These are phyloP conservation scores for Frankliniella intonsa DNA, from an alignment of 2,888 invertebrate genomes.

Conservation along the genomic window DNA sequence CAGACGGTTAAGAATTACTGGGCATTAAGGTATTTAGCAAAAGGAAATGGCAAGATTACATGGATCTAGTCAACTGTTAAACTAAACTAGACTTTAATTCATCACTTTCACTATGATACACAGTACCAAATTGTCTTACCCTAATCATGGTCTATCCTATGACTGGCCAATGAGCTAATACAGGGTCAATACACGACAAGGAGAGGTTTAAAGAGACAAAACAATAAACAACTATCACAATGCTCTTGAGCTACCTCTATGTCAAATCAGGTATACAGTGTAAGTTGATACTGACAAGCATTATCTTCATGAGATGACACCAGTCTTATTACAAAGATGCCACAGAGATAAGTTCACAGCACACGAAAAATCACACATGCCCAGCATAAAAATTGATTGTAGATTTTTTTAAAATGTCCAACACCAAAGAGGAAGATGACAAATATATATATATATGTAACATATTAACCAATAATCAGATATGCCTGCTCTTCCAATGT, in stretches of 20 bases:
- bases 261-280: background rate
- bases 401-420: background rate
- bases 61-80: no score
- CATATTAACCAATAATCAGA: background rate
- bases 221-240: constrained; percentile 4
- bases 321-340: background rate
- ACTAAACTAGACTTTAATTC: background rate
- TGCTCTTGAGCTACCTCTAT: background rate
- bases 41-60: no score
- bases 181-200: background rate
- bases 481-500: no score
- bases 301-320: background rate
- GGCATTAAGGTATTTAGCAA: no score
- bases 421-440: background rate
- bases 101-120: background rate
- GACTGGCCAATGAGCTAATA: background rate
- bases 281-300: constrained; percentile 4
- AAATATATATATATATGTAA: background rate
- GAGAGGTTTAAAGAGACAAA: background rate
- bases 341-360: background rate
- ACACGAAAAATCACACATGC: background rate
- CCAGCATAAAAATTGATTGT: background rate
- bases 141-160: background rate
- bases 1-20: no score
- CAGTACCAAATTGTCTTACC: background rate